Conservation (phyloP, 2,797 vertebrate species). For the Bryconaethiops microstoma region DNA sequence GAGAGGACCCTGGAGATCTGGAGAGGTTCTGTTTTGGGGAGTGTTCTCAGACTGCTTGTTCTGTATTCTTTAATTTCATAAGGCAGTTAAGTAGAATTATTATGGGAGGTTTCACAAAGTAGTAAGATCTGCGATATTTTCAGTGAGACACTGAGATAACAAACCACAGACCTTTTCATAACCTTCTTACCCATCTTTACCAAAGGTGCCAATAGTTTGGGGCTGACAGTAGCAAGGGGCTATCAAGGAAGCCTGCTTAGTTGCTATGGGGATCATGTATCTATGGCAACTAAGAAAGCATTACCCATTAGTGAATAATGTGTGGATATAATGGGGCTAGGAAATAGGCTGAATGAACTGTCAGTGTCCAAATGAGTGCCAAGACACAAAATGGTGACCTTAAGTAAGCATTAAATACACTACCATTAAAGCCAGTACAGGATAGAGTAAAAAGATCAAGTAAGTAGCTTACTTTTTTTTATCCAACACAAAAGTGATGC, state of each 20-base stretch:
- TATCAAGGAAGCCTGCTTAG: constrained; percentile 59
- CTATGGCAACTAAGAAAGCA: constrained; percentile 69
- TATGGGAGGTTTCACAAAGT: too few relatives aligned
- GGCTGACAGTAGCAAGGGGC: background rate
- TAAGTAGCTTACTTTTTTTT: background rate
- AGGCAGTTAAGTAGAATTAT: too few relatives aligned
- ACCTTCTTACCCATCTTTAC: too few relatives aligned
- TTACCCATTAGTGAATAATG: constrained; percentile 50
- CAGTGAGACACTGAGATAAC: too few relatives aligned
- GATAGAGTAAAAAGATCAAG: background rate
- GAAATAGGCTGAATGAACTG: constrained; percentile 22
- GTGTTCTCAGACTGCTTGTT: too few relatives aligned
- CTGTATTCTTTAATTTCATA: too few relatives aligned
- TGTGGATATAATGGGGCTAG: constrained; percentile 53
- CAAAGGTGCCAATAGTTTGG: too few relatives aligned
- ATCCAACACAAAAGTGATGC: background rate
- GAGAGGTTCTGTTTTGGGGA: too few relatives aligned
- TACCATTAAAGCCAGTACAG: background rate
- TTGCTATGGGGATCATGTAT: constrained; percentile 74
- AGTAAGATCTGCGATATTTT: too few relatives aligned
- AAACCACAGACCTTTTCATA: too few relatives aligned
- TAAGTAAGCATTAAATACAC: background rate
- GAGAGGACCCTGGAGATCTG: too few relatives aligned
- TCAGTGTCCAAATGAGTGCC: background rate
- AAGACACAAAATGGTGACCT: background rate